A percentile compares a stretch with the other conserved stretches of the same genome.
Evolutionary conservation across 2,888 invertebrate genomes (phyloP).

Genomic region (Pheosia gnoma): DNA sequence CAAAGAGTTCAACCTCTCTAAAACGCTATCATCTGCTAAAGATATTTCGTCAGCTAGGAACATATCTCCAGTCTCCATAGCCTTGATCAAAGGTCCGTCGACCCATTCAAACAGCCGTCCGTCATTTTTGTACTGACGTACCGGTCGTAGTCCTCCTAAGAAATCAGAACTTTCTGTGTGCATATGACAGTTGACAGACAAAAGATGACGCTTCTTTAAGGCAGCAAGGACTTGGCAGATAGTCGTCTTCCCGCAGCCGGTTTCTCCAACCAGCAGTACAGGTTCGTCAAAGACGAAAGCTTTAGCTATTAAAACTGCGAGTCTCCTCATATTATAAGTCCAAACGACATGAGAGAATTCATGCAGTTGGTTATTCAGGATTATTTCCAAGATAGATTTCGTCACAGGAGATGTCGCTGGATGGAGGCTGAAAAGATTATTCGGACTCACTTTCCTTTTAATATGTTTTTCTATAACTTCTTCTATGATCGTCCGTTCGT

Average conservation of each 20-base stretch:
- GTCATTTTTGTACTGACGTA: slow-evolving; percentile 86
- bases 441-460: slow-evolving; percentile 88
- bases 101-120: slow-evolving; percentile 97
- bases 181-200: slow-evolving; percentile 98
- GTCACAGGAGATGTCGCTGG: slow-evolving; percentile 91
- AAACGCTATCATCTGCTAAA: slow-evolving; percentile 98
- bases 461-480: slow-evolving; percentile 91
- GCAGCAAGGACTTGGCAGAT: slow-evolving; percentile 95
- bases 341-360: slow-evolving; percentile 94
- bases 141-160: slow-evolving; percentile 96
- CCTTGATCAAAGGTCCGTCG: slow-evolving; percentile 96
- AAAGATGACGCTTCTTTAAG: slow-evolving; percentile 86
- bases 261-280: slow-evolving; percentile 97
- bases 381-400: slow-evolving; percentile 86
- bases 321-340: slow-evolving; percentile 95
- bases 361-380: slow-evolving; percentile 81
- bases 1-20: slow-evolving; percentile 98
- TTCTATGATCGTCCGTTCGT: slow-evolving; percentile 92
- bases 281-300: slow-evolving; percentile 97
- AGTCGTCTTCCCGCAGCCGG: slow-evolving; percentile 99
- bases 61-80: slow-evolving; percentile 94
- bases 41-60: slow-evolving; percentile 99
- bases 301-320: slow-evolving; percentile 91
- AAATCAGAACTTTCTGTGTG: slow-evolving; percentile 99
- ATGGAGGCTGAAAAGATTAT: slow-evolving; percentile 88